Evolutionary conservation across 2,888 invertebrate genomes (phyloP), one percentile per base, ranked within the genome.

Genomic region (Esperia sulphurella): DNA sequence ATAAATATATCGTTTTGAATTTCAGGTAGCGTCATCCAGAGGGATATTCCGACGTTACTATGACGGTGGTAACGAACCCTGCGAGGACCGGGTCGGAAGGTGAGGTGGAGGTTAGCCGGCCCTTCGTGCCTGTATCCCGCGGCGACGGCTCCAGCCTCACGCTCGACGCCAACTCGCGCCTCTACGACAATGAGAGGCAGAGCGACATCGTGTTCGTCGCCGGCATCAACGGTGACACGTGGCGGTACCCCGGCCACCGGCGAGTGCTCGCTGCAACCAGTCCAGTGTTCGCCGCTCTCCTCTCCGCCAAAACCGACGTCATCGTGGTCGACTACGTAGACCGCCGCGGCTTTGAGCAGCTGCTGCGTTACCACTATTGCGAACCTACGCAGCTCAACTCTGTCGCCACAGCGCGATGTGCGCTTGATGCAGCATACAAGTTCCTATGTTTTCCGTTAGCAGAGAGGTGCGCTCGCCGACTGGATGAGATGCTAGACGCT

Each of bases 361-460:
- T 94, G 3, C 83, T 93, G 43, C 85, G 94, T 55, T 93, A 91
- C 71, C 86, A 94, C 56, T 93, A 94, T 70, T 91, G 91, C 44
- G 92, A 93, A 54, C 90, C 92, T 3, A 91, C 92, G 9, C 83
- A 90, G 44, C 87, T 94, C 42, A 91, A 92, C 57, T 91, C 93
- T 0, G 92, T 93, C 8, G 84, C 84, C 10, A 93, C 93, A 0
- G 94, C 95, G 6, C 86, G 95, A 21, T 91, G 92, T 37, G 92
- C 95, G 0, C 90, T 96, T 28, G 93, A 94, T 55, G 94, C 94
- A 1, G 94, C 95, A 14, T 93, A 95, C 68, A 93, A 94, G 66
- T 94, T 95, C 68, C 85, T 94, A 41, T 94, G 95, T 61, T 91
- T 92, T 6, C 93, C 92, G 14, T 85, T 96, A 45, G 93, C 93